Conservation (phyloP, 2,888 invertebrate genomes). For the Buathra laborator region DNA sequence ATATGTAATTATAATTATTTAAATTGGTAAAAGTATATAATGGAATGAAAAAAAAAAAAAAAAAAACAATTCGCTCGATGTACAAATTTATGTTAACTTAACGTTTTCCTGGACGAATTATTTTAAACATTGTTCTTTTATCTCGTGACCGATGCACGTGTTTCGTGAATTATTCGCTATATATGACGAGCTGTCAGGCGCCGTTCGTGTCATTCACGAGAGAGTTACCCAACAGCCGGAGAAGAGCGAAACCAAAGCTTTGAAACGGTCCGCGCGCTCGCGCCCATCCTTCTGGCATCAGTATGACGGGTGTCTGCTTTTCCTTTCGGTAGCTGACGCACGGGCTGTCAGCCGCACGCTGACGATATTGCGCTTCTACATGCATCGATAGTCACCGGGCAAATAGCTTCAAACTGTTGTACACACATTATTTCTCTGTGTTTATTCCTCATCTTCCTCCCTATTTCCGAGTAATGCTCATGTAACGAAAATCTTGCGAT, state of each 20-base stretch:
- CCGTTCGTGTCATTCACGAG: not conserved
- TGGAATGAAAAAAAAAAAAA: too few relatives aligned
- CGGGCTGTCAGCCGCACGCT: conserved; percentile 6
- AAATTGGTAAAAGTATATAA: too few relatives aligned
- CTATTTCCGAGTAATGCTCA: not conserved
- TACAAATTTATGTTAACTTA: not conserved
- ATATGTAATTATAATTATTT: too few relatives aligned
- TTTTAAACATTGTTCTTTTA: not conserved
- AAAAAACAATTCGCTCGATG: too few relatives aligned
- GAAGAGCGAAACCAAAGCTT: conserved; percentile 1
- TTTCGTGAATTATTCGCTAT: not conserved
- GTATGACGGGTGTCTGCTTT: conserved; percentile 12
- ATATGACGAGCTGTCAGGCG: not conserved
- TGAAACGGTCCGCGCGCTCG: not conserved
- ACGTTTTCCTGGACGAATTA: not conserved
- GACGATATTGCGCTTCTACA: not conserved
- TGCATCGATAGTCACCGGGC: conserved; percentile 5
- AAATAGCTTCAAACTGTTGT: conserved; percentile 10
- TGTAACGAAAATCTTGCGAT: too few relatives aligned
- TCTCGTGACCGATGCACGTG: not conserved
- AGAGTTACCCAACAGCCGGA: not conserved
- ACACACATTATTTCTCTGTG: not conserved
- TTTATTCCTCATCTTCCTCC: not conserved
- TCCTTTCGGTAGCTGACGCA: not conserved
- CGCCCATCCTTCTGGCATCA: not conserved